These are phyloP conservation scores for Eremobia ochroleuca DNA, from an alignment of 2,888 invertebrate genomes.

Conservation along the genomic window DNA sequence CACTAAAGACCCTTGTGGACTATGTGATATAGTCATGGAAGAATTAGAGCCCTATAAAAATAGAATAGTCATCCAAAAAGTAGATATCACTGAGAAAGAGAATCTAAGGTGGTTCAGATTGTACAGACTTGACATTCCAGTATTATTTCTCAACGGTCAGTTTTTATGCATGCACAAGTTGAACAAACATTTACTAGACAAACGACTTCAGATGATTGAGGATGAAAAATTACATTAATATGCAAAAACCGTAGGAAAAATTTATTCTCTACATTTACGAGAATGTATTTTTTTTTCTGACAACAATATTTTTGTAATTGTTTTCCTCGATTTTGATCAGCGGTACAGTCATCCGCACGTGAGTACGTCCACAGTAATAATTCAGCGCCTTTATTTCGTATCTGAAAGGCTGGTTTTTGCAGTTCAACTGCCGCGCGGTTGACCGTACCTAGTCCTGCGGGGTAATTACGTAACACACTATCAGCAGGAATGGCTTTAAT, in stretches of 20 bases:
- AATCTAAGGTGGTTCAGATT: slow-evolving; percentile 94
- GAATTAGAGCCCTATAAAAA: slow-evolving; percentile 92
- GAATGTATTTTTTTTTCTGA: not conserved
- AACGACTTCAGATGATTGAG: slow-evolving; percentile 86
- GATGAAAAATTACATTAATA: slow-evolving; percentile 63
- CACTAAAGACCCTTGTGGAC: slow-evolving; percentile 95
- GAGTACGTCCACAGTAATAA: not conserved
- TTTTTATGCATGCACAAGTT: slow-evolving; percentile 95
- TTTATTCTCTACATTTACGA: not conserved
- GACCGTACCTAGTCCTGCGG: not conserved
- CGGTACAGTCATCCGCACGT: not conserved
- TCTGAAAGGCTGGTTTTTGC: not conserved
- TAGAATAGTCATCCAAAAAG: slow-evolving; percentile 93
- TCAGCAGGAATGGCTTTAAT: too few species aligned
- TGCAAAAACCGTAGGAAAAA: not conserved
- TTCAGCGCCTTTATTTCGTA: not conserved
- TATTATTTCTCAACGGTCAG: slow-evolving; percentile 95
- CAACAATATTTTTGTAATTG: not conserved
- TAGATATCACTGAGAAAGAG: slow-evolving; percentile 94
- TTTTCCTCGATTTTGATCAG: not conserved
- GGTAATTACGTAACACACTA: too few species aligned
- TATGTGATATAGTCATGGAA: slow-evolving; percentile 95
- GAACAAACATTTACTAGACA: slow-evolving; percentile 91
- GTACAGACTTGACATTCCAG: slow-evolving; percentile 96
- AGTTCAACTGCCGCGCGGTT: not conserved